Evolutionary conservation across 2,113 vertebrate species (phyloP).

Genomic region (Puntigrus tetrazona): DNA sequence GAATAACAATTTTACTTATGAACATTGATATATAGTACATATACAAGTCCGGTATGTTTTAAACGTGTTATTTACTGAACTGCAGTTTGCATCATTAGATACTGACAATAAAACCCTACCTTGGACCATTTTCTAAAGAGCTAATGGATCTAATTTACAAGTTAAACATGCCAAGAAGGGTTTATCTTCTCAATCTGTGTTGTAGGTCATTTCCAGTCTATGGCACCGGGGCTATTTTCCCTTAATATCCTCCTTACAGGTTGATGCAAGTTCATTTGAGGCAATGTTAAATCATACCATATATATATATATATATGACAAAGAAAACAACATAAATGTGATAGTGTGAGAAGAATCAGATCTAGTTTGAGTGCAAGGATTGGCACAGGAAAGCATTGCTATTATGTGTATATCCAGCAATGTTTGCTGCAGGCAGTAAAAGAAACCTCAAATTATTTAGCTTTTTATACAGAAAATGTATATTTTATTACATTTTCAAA

Average conservation of each 20-base stretch:
- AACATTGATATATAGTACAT: neutral
- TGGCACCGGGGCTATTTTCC: neutral
- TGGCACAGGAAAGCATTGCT: too few relatives aligned
- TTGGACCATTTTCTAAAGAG: neutral
- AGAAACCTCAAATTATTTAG: neutral
- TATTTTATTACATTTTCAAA: too few relatives aligned
- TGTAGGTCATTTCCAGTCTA: neutral
- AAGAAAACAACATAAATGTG: neutral
- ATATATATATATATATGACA: neutral
- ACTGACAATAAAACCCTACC: neutral
- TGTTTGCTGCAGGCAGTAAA: neutral
- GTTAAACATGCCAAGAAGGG: slow-evolving; percentile 14
- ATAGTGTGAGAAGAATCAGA: neutral
- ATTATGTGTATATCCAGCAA: neutral
- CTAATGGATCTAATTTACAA: slow-evolving; percentile 15
- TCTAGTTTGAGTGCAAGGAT: neutral
- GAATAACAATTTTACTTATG: too few relatives aligned
- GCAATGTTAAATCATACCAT: neutral
- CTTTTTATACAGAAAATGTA: neutral
- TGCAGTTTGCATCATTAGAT: neutral
- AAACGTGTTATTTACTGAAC: neutral
- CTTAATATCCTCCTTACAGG: neutral
- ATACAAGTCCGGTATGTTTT: neutral
- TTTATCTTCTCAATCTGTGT: slow-evolving; percentile 8
- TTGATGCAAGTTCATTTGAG: slow-evolving; percentile 2